Base-by-base conservation (phyloP, 1,140 invertebrate species). In the Calephelis nemesis region DNA sequence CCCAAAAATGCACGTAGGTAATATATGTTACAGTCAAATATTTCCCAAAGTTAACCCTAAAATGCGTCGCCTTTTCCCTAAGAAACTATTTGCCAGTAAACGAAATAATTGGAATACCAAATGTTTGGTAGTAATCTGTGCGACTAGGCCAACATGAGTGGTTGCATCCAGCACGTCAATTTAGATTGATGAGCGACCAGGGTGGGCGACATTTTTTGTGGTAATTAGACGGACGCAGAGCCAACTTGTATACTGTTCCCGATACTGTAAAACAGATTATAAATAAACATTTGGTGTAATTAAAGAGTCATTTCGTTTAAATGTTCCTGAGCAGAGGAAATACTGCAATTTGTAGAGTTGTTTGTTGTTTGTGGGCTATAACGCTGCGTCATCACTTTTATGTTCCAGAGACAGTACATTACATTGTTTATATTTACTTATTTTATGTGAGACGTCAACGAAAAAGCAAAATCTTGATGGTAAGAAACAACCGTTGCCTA, bases 191-290 rank as follows among this genome's bases (percentile, higher is more conserved):
- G 81, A 75, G 72, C 72, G 49, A 67, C 62, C 72, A 65, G 78
- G 83, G 83, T 84, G 83, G 83, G 70, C 81, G 71, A 72, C 70
- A 70, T 79, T 85, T 85, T 85, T 85, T 85, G 77, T 85, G 67
- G 80, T 82, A 85, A 85, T 85, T 85, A 85, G 77, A 71, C 70
- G n/a, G 67, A 67, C 70, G 69, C 62, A 62, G 70, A 62, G 67
- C 66, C 71, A 54, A 69, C 62, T 30, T 39, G 45, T 49, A 47
- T 47, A 12, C 52, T 42, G 48, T 42, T 40, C 42, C 13, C 49
- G 49, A 52, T 52, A 52, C 50, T 52, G n/a, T 52, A 9, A 15
- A 52, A 19, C 50, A 52, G n/a, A 52, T 52, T 52, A 52, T 15
- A 52, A 52, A 52, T 52, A 52, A 52, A 52, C 50, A 19, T 52